Conservation (phyloP, 2,888 invertebrate genomes). For the Sipunculus nudus region DNA sequence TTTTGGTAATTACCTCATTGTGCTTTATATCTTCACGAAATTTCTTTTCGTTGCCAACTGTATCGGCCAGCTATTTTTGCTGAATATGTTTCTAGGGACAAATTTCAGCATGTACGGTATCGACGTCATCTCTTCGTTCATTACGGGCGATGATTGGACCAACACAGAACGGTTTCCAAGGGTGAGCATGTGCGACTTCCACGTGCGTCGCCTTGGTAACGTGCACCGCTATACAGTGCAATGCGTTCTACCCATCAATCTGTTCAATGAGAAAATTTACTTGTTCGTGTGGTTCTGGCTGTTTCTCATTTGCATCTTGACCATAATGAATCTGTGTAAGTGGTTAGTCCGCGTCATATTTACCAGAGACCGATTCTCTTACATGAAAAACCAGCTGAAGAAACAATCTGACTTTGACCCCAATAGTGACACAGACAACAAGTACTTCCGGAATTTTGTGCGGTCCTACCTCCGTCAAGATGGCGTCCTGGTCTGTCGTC, state of each 20-base stretch:
- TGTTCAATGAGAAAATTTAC: slow-evolving; percentile 63
- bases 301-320: slow-evolving; percentile 58
- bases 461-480: too few species aligned
- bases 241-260: slow-evolving; percentile 41
- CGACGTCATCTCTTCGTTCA: slow-evolving; percentile 67
- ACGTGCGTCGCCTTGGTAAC: slow-evolving; percentile 62
- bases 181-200: slow-evolving; percentile 64
- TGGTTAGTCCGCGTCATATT: slow-evolving; percentile 47
- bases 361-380: slow-evolving; percentile 4
- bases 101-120: slow-evolving; percentile 65
- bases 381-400: slow-evolving; percentile 7
- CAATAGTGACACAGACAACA: too few species aligned
- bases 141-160: slow-evolving; percentile 61
- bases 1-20: slow-evolving; percentile 68
- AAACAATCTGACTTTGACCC: too few species aligned
- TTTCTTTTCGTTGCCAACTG: slow-evolving; percentile 65
- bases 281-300: slow-evolving; percentile 67
- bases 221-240: slow-evolving; percentile 47
- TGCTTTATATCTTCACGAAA: slow-evolving; percentile 66
- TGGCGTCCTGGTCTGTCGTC: too few species aligned
- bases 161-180: slow-evolving; percentile 61
- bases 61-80: slow-evolving; percentile 67
- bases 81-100: slow-evolving; percentile 68
- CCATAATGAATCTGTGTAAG: slow-evolving; percentile 54
- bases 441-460: too few species aligned